Evolutionary conservation across 2,113 vertebrate genomes (phyloP), one percentile per base, ranked within the genome.

Genomic region (Naja naja): DNA sequence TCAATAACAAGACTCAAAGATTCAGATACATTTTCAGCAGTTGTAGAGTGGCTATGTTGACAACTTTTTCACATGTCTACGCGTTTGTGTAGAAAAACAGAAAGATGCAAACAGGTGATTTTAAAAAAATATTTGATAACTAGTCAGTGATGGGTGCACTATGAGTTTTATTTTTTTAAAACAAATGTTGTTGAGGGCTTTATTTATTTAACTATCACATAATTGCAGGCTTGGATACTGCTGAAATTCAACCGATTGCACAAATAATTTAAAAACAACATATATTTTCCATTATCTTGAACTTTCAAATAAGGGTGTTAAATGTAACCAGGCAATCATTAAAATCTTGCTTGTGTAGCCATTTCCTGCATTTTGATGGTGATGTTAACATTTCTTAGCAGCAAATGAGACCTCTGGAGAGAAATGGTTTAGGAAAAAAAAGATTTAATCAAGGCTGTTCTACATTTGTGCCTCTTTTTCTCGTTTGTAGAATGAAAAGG

Each of bases 371-470:
- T 95, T 96, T 98, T 96, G 96, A 97, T 97, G 96, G 95, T 87
- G 93, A 94, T 60, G 93, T 91, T 97, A 95, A 96, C 95, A 95
- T 96, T 97, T 96, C 89, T 96, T 96, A 90, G 94, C 93, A 91
- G 96, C 92, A 98, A 98, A 98, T 98, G 96, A 98, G 97, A 96
- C 94, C 98, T 97, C 98, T 94, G 90, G 97, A 97, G 97, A 97
- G 88, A 89, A 94, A 95, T 43, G 30, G 93, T 97, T 97, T 93
- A 96, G 27, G 1, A 6, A 16, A 69, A 95, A 94, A 95, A 45
- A 92, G 81, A 93, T 95, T 96, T 95, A 96, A 97, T 95, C 94
- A 95, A 91, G 39, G 81, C 60, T 64, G 45, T 47, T 81, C 10
- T 55, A 56, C 43, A 22, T 91, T 56, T 87, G 30, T 52, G 43